Evolutionary conservation across 2,113 vertebrate genomes (phyloP).

Genomic region (Gymnorhina tibicen): DNA sequence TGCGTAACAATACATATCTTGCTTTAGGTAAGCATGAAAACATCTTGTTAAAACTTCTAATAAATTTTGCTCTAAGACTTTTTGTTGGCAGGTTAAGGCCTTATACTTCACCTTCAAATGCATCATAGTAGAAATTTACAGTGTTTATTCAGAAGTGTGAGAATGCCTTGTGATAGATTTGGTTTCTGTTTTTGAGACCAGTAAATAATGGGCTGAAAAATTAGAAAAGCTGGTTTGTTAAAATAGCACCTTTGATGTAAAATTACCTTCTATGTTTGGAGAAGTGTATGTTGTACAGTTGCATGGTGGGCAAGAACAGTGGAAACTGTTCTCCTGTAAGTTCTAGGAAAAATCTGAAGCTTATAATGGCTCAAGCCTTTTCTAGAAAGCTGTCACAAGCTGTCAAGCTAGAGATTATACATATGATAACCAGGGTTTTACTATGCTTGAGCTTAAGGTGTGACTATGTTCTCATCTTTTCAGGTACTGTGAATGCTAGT

Average conservation of each 20-base stretch:
- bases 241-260: not conserved
- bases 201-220: not conserved
- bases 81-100: not conserved
- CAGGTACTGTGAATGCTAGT: not conserved
- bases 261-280: not conserved
- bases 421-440: not conserved
- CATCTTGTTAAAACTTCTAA: not conserved
- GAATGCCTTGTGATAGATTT: not conserved
- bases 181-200: not conserved
- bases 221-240: not conserved
- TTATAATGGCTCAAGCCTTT: not conserved
- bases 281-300: not conserved
- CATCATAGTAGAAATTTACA: not conserved
- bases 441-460: not conserved
- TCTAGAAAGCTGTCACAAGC: not conserved
- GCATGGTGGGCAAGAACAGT: not conserved
- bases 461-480: not conserved
- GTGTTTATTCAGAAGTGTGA: not conserved
- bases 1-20: not conserved
- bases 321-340: not conserved
- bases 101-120: not conserved
- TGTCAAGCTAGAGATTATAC: not conserved
- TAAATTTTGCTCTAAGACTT: not conserved
- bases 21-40: not conserved
- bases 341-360: not conserved